A percentile compares a stretch with the other conserved stretches of the same genome.
phyloP scores from a whole-genome alignment of 2,888 invertebrate genomes.

The Drosophila buzzatii region DNA sequence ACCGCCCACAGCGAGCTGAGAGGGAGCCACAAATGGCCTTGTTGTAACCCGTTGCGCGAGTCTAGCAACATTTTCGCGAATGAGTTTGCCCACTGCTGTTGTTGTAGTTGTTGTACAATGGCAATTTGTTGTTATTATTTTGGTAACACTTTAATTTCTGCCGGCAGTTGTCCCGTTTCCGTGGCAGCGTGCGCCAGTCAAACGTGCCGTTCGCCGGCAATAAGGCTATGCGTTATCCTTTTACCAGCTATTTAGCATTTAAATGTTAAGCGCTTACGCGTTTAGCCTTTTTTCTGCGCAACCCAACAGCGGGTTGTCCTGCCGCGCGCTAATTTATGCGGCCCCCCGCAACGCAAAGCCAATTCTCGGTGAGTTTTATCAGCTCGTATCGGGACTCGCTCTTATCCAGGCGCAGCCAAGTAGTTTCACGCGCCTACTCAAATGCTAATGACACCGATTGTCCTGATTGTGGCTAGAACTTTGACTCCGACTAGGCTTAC shows the following conservation, averaged over 20 bases:
- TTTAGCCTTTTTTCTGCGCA: slow-evolving; percentile 39
- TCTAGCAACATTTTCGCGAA: slow-evolving; percentile 65
- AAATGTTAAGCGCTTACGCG: slow-evolving; percentile 70
- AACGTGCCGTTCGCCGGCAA: slow-evolving; percentile 61
- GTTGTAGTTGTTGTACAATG: slow-evolving; percentile 30
- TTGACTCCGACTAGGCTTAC: slow-evolving; percentile 9
- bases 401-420: slow-evolving; percentile 18
- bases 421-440: slow-evolving; percentile 46
- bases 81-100: slow-evolving; percentile 16
- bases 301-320: slow-evolving; percentile 38
- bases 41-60: slow-evolving; percentile 69
- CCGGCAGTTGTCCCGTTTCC: slow-evolving; percentile 25
- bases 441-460: slow-evolving; percentile 50
- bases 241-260: slow-evolving; percentile 82
- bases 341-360: slow-evolving; percentile 60
- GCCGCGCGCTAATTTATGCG: slow-evolving; percentile 47
- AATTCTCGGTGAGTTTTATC: slow-evolving; percentile 62
- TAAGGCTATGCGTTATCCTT: slow-evolving; percentile 79
- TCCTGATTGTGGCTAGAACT: slow-evolving; percentile 27
- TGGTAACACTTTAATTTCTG: slow-evolving; percentile 78
- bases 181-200: slow-evolving; percentile 50
- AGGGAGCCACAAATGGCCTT: slow-evolving; percentile 50
- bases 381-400: slow-evolving; percentile 51
- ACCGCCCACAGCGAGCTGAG: slow-evolving; percentile 52
- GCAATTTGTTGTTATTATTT: slow-evolving; percentile 79